Conservation (phyloP, 1,140 invertebrate species). For the Drosophila lacteicornis region DNA sequence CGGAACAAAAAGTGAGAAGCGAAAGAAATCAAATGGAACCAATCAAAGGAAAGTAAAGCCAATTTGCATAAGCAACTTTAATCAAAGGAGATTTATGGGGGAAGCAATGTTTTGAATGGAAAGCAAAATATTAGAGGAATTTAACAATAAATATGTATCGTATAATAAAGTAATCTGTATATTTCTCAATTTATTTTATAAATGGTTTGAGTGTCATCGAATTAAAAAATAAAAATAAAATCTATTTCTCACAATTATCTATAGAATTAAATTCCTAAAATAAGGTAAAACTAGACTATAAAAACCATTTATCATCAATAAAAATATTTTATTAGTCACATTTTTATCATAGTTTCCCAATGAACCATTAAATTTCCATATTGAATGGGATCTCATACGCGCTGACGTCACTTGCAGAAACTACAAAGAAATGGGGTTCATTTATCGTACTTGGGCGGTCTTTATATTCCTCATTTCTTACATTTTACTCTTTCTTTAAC, state of each 20-base stretch:
- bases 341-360: neutral
- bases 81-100: conserved; percentile 12
- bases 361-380: neutral
- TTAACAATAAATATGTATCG: neutral
- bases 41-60: conserved; percentile 35
- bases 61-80: conserved; percentile 33
- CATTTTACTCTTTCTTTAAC: neutral
- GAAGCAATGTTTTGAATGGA: conserved; percentile 7
- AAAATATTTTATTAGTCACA: neutral
- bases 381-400: too few relatives aligned
- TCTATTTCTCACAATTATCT: too few relatives aligned
- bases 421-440: conserved; percentile 6
- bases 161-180: neutral
- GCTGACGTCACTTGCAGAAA: conserved; percentile 21
- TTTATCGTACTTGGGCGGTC: conserved; percentile 6
- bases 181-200: neutral
- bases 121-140: neutral
- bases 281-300: neutral
- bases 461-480: neutral
- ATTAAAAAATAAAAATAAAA: neutral
- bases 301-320: neutral
- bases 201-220: too few relatives aligned
- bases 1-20: conserved; percentile 19
- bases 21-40: conserved; percentile 31
- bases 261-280: too few relatives aligned